phyloP scores from a whole-genome alignment of 2,113 vertebrate species.

The Myotis davidii region DNA sequence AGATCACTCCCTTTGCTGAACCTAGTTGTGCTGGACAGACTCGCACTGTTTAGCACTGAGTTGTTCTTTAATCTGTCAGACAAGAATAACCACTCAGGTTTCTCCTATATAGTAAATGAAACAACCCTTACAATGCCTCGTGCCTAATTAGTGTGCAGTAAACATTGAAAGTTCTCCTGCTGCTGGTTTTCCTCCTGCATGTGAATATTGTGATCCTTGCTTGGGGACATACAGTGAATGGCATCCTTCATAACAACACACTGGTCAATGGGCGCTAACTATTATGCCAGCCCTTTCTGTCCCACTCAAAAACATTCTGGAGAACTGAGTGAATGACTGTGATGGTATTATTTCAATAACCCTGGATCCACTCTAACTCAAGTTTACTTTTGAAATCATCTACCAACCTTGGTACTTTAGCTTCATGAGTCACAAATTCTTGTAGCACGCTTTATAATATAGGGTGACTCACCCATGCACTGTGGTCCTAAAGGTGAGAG shows the following conservation, averaged over 20 bases:
- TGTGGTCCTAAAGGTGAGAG: constrained; percentile 44
- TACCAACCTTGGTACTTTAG: constrained; percentile 45
- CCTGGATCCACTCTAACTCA: constrained; percentile 69
- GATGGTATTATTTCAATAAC: constrained; percentile 53
- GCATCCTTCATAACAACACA: constrained; percentile 28
- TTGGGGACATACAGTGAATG: not conserved
- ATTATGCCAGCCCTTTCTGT: constrained; percentile 15
- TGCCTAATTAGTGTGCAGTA: not conserved
- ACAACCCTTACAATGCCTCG: not conserved
- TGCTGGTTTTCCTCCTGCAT: not conserved
- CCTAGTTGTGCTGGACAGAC: not conserved
- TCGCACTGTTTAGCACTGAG: not conserved
- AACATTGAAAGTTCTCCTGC: not conserved
- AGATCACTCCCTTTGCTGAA: not conserved
- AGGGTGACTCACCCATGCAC: constrained; percentile 45
- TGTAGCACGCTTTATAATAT: constrained; percentile 32
- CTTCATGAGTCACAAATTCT: constrained; percentile 68
- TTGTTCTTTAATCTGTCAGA: constrained; percentile 6
- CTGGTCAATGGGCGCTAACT: not conserved
- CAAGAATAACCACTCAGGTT: not conserved
- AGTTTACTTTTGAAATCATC: constrained; percentile 66
- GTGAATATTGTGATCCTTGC: not conserved
- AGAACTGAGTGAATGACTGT: constrained; percentile 54
- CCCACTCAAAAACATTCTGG: constrained; percentile 54
- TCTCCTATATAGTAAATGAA: not conserved